Evolutionary conservation across 2,797 vertebrate species (phyloP), one percentile per base, ranked within the genome.

Genomic region (Glossophaga mutica): DNA sequence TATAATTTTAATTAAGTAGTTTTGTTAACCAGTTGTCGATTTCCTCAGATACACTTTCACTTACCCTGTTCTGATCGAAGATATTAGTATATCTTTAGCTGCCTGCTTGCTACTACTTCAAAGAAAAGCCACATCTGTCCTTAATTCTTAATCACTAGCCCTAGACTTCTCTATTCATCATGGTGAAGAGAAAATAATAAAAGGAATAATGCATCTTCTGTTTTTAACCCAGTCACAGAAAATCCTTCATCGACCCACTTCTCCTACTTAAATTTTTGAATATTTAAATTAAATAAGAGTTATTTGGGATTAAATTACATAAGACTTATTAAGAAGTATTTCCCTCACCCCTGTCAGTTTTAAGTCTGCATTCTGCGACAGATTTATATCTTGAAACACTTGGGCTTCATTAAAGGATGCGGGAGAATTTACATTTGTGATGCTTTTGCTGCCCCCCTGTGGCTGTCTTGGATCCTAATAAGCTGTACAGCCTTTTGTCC

Each of bases 391-490:
- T 91, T 52, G 9, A 50, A 91, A 85, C 65, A 46, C 15, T 6
- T 34, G 10, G 0, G 4, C 12, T 59, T 77, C 52, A 16, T 55
- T 48, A n/a, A 81, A 62, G 76, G 42, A 59, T 5, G 2, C 10
- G 7, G 2, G 22, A 15, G n/a, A 52, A 62, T 26, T 52, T 34
- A 29, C 39, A 11, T 22, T 24, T 14, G 12, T 21, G 67, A 6
- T 46, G 62, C n/a, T 24, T 87, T 81, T 90, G 82, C 95, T 93
- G 95, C 97, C 96, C 82, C 55, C 87, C 34, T 14, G 93, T 93
- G 95, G 94, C 48, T 62, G 46, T 71, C 24, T 11, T 22, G 37
- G 32, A 42, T 76, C 62, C 39, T n/a, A 62, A 85, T 67, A 76
- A 14, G 19, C 22, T 42, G 9, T 7, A 9, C 9, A 18, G 26